A percentile compares a stretch with the other conserved stretches of the same genome.
These are phyloP conservation scores for Diadophis punctatus DNA, from an alignment of 2,113 vertebrate genomes.

Conservation along the genomic window DNA sequence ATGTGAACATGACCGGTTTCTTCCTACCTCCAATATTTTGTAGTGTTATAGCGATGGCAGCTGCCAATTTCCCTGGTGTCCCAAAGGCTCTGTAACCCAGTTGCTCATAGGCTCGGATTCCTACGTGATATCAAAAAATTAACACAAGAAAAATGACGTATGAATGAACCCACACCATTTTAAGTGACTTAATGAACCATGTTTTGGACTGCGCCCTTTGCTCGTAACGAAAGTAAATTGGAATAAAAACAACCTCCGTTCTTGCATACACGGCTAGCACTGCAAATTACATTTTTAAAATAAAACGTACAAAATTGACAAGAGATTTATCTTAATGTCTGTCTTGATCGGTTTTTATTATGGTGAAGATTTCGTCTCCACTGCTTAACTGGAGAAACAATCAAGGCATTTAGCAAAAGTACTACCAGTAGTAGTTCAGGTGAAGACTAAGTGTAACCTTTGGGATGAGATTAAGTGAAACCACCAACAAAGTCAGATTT, in stretches of 20 bases:
- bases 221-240: neutral
- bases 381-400: neutral
- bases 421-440: neutral
- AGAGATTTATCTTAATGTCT: neutral
- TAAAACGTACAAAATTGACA: neutral
- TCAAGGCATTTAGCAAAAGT: neutral
- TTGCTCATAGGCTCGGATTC: conserved; percentile 94
- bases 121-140: conserved; percentile 49
- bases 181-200: neutral
- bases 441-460: neutral
- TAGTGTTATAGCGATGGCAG: conserved; percentile 89
- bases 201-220: neutral
- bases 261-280: neutral
- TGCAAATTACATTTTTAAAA: neutral
- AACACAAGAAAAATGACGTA: neutral
- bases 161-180: neutral
- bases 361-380: neutral
- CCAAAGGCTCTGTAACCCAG: conserved; percentile 93
- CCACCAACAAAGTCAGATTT: neutral
- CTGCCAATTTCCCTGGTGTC: conserved; percentile 90
- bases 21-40: conserved; percentile 93
- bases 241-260: neutral
- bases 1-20: rapidly evolving
- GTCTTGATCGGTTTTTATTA: neutral
- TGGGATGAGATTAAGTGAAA: neutral